Base-by-base conservation (phyloP, 2,888 invertebrate species). In the Sinohyriopsis cumingii region DNA sequence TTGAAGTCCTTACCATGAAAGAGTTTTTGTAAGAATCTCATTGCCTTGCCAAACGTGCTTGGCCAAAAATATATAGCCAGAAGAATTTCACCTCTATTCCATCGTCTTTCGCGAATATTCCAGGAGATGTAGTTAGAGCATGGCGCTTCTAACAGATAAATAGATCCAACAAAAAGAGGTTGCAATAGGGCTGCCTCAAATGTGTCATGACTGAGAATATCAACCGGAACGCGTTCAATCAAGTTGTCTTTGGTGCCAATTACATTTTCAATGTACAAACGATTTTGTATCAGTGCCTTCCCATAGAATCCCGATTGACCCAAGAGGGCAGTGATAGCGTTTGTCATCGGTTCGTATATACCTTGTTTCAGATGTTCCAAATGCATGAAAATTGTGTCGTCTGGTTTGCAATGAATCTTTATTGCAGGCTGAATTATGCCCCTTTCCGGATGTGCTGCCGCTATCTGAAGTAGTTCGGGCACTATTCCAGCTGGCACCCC, bases 161-260 rank as follows among this genome's bases (percentile, higher is more conserved):
- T 72, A 12, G 78, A 77, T 6, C 78, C 72, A 18, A 72, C 82
- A 67, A 79, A 82, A 15, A 78, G 68, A 0, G 84, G 82, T 19
- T 74, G 69, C 56, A 84, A 68, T 7, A 83, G 65, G 3, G 83
- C 79, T 5, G 84, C 82, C 57, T 84, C 84, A 63, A 82, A 84
- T 6, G 84, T 84, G 67, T 83, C 84, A 55, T 84, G 84, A 56
- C 84, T 84, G 4, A 84, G 76, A 3, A 83, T 82, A 62, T 84
- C 82, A 18, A 84, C 75, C 1, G 84, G 84, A 3, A 84, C 80
- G 18, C 78, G 69, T 72, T 84, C 84, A n/a, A 84, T 78, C 25
- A 75, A 70, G 20, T 73, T 68, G 2, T 79, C 77, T 24, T 73
- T 63, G 6, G 69, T 65, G 19, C 83, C 82, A 12, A 84, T 74